Percentiles rank a stretch among this genome's conserved stretches.
Evolutionary conservation across 2,888 invertebrate species (phyloP).

Genomic region (Thera obeliscata): DNA sequence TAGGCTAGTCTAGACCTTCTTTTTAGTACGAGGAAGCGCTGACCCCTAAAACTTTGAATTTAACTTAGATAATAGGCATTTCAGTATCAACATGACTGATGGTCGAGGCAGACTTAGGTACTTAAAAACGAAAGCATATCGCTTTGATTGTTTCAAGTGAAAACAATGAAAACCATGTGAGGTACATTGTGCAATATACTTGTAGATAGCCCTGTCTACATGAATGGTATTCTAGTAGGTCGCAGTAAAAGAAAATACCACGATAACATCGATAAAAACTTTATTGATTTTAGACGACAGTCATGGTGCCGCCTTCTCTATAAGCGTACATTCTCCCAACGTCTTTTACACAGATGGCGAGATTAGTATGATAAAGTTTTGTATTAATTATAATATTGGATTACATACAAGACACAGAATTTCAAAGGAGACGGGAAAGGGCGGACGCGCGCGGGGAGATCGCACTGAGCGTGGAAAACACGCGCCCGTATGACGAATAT

Average conservation of each 20-base stretch:
- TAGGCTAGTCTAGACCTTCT: too few species aligned
- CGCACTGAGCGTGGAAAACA: slow-evolving; percentile 69
- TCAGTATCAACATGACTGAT: too few species aligned
- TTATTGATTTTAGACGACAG: slow-evolving; percentile 80
- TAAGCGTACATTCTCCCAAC: slow-evolving; percentile 82
- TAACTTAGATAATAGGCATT: too few species aligned
- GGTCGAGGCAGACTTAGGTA: too few species aligned
- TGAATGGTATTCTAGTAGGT: too few species aligned
- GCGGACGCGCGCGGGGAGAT: slow-evolving; percentile 66
- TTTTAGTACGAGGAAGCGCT: too few species aligned
- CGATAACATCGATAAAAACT: slow-evolving; percentile 82
- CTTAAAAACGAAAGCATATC: too few species aligned
- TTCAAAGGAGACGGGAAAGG: slow-evolving; percentile 74
- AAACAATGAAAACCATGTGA: too few species aligned
- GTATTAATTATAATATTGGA: slow-evolving; percentile 73
- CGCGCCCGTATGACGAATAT: slow-evolving; percentile 78
- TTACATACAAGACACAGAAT: slow-evolving; percentile 81
- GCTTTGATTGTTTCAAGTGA: too few species aligned
- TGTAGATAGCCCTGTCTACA: too few species aligned
- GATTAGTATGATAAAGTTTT: slow-evolving; percentile 65
- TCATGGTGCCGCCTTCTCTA: slow-evolving; percentile 66
- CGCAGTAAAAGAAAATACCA: slow-evolving; percentile 35
- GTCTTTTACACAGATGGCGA: slow-evolving; percentile 71
- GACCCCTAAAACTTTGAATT: too few species aligned
- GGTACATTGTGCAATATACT: too few species aligned